Evolutionary conservation across 2,113 vertebrate genomes (phyloP).

Genomic region (Okapia johnstoni): DNA sequence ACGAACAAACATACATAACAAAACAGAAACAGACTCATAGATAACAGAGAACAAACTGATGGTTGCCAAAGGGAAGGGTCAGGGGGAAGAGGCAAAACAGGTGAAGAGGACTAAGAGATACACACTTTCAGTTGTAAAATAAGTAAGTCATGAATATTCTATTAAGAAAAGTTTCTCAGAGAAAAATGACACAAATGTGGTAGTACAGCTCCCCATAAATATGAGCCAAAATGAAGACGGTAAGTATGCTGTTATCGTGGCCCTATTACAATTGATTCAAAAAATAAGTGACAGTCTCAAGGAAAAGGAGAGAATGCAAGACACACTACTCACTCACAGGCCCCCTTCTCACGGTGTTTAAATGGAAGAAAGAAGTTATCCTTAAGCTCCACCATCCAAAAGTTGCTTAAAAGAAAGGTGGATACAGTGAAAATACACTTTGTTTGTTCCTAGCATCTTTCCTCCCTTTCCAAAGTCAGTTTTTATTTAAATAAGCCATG

Average conservation of each 20-base stretch:
- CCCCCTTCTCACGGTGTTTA: not conserved
- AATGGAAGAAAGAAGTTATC: not conserved
- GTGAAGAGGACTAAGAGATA: not conserved
- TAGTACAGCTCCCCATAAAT: not conserved
- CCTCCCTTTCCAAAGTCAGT: not conserved
- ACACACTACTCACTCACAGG: not conserved
- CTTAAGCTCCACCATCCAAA: not conserved
- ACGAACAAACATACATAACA: not conserved
- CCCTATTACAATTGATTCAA: not conserved
- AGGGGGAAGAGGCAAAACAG: not conserved
- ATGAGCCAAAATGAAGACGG: not conserved
- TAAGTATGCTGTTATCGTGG: not conserved
- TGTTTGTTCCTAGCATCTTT: not conserved
- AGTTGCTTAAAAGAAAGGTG: not conserved
- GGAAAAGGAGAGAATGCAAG: not conserved
- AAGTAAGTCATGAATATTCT: not conserved
- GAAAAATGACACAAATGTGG: not conserved
- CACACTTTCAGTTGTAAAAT: not conserved
- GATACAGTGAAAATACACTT: not conserved
- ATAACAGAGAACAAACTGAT: not conserved
- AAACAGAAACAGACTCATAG: not conserved
- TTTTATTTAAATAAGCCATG: constrained; percentile 32
- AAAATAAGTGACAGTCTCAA: not conserved
- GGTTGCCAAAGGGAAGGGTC: not conserved
- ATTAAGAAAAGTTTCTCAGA: not conserved